A percentile compares a stretch with the other conserved stretches of the same genome.
Conservation (phyloP, 2,113 vertebrate genomes). For the Furnarius figulus region DNA sequence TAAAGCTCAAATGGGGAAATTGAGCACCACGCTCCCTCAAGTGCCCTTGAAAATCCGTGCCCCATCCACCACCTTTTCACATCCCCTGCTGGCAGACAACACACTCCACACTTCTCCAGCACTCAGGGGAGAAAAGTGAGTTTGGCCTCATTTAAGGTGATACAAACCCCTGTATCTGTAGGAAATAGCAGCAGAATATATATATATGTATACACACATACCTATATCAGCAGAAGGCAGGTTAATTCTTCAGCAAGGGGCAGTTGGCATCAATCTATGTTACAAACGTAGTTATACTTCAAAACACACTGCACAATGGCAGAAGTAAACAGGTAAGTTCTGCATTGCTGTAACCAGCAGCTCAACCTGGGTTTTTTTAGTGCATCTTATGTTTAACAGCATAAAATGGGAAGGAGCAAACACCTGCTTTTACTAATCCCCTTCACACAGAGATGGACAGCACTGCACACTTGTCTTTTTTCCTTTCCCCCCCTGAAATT, state of each 20-base stretch:
- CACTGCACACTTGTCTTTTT: not conserved
- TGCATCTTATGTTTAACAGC: not conserved
- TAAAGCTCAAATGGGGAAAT: not conserved
- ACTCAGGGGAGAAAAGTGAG: fast-evolving
- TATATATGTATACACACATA: too few species aligned
- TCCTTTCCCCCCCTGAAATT: not conserved
- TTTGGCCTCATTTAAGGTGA: not conserved
- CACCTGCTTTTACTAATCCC: not conserved
- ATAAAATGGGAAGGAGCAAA: not conserved
- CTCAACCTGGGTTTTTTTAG: not conserved
- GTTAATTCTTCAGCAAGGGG: not conserved
- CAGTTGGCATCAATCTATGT: not conserved
- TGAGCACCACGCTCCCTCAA: fast-evolving
- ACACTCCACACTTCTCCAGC: not conserved
- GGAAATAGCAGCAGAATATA: too few species aligned
- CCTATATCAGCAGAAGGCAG: not conserved
- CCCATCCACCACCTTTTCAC: not conserved
- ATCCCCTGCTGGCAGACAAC: not conserved
- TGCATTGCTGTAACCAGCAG: not conserved
- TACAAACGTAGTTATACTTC: not conserved
- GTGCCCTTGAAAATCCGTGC: not conserved
- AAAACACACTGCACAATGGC: not conserved
- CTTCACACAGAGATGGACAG: not conserved
- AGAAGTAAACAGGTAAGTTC: not conserved
- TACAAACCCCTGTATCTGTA: fast-evolving